Evolutionary conservation across 2,888 invertebrate species (phyloP).

Genomic region (Osedax frankpressi): DNA sequence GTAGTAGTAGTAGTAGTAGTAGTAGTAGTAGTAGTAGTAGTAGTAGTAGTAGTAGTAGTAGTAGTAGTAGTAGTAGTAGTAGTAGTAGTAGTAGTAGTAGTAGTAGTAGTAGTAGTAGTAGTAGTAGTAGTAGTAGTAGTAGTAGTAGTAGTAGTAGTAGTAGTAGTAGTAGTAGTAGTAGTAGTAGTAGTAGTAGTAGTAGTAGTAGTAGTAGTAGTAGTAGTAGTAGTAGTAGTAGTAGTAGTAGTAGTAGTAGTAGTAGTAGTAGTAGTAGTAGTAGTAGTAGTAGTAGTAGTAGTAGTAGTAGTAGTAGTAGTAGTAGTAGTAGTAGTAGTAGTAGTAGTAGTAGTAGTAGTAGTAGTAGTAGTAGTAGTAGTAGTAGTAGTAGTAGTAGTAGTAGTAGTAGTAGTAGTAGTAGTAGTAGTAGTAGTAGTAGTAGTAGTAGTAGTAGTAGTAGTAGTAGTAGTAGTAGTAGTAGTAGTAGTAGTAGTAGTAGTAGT

Average conservation of each 20-base stretch:
- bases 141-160: slow-evolving; percentile 11
- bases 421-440: slow-evolving; percentile 7
- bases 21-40: slow-evolving; percentile 7
- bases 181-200: slow-evolving; percentile 8
- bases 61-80: neutral
- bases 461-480: neutral
- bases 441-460: slow-evolving; percentile 4
- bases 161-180: neutral
- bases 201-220: slow-evolving; percentile 10
- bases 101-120: neutral
- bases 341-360: slow-evolving; percentile 14
- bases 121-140: slow-evolving; percentile 11
- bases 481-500: slow-evolving; percentile 10
- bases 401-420: slow-evolving; percentile 9
- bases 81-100: neutral
- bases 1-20: slow-evolving; percentile 15
- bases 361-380: slow-evolving; percentile 15
- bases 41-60: neutral
- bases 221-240: neutral
- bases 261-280: slow-evolving; percentile 10
- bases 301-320: neutral
- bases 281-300: neutral
- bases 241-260: neutral
- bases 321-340: neutral
- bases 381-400: slow-evolving; percentile 14